These are phyloP conservation scores for Villa cingulata DNA, from an alignment of 2,888 invertebrate genomes.

Conservation along the genomic window DNA sequence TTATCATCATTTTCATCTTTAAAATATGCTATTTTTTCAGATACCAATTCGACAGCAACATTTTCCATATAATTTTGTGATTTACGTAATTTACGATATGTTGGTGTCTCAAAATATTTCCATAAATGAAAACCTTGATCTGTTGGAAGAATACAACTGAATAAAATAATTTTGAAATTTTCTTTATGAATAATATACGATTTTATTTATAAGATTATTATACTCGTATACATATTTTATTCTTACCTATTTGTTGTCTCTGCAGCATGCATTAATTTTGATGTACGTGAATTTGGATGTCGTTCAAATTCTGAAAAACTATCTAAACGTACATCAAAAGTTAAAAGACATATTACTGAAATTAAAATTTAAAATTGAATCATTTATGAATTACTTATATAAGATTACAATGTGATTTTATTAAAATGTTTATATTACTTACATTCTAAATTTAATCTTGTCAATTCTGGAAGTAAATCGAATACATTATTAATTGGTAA, in stretches of 20 bases:
- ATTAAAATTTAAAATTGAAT: not conserved
- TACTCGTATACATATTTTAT: conserved; percentile 43
- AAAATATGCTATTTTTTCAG: conserved; percentile 41
- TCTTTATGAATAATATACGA: not conserved
- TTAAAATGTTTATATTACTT: conserved; percentile 19
- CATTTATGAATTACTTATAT: too few species aligned
- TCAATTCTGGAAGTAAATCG: conserved; percentile 57
- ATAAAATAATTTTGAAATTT: not conserved
- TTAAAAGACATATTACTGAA: conserved; percentile 57
- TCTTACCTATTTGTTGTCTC: conserved; percentile 58
- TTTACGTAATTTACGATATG: conserved; percentile 51
- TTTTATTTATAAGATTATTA: not conserved
- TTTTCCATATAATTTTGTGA: conserved; percentile 64
- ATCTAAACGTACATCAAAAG: conserved; percentile 54
- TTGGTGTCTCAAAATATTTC: conserved; percentile 56
- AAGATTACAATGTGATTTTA: too few species aligned
- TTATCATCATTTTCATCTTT: conserved; percentile 22
- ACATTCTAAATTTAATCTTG: conserved; percentile 69
- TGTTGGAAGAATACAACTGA: conserved; percentile 27
- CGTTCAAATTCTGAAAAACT: conserved; percentile 51
- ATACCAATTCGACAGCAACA: conserved; percentile 50
- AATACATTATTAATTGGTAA: conserved; percentile 33
- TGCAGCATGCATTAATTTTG: conserved; percentile 56
- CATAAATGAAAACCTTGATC: conserved; percentile 41
- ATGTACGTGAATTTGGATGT: conserved; percentile 45